Base-by-base conservation (phyloP, 1,140 invertebrate genomes). In the Gonatopus flavifemur region DNA sequence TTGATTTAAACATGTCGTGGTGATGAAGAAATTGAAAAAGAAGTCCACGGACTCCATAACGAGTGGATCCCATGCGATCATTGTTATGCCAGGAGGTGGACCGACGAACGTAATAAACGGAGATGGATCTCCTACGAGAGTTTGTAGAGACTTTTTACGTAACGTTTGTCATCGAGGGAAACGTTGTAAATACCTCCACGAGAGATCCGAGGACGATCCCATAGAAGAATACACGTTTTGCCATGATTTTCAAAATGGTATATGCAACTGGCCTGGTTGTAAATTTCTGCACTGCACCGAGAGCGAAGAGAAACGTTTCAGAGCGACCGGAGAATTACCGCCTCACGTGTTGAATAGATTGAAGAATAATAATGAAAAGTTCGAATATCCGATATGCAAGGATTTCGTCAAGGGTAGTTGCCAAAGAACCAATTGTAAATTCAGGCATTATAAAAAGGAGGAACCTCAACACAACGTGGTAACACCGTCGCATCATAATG, bases 211-310 rank as follows among this genome's bases (percentile, higher is more conserved):
- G 24, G 59, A 75, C 36, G 70, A 72, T 46, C 78, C 77, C 13
- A 76, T 64, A 16, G 71, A 67, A 35, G 78, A 69, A 49, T 78
- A 67, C 51, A 84, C 83, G n/a, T 92, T 93, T 67, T 93, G 90
- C 66, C 89, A 92, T 67, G 90, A 93, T 67, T 92, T 82, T 75
- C 90, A 92, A 70, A 92, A 92, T 69, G 85, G 82, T 10, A 80
- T 82, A 43, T 88, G 86, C 63, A 78, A 81, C 13, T 79, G 86
- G 60, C 73, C 80, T 0, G 83, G 83, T 35, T 83, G 82, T 61
- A 84, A 86, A 60, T 93, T 92, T 69, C 79, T 92, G 21, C 90
- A 93, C 67, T 89, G 88, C 62, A 84, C 86, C 0, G 74, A 85
- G 24, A 87, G 87, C 57, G 89, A 92, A 59, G 89, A 90, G 66